Base-by-base conservation (phyloP, 2,888 invertebrate genomes). In the Chaetogeoica ovagalla region DNA sequence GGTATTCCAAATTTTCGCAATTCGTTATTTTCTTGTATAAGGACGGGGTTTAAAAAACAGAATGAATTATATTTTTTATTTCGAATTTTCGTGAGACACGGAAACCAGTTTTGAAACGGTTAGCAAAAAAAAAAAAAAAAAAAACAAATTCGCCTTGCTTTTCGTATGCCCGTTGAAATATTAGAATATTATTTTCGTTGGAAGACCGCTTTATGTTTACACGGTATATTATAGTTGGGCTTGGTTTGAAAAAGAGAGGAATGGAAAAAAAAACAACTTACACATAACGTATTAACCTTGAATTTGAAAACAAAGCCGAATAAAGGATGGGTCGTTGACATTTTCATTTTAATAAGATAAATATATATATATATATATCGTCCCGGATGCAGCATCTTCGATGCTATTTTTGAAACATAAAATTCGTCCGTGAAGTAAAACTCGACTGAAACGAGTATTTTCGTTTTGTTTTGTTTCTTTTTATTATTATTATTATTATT, bases 271-370 rank as follows among this genome's bases (percentile, higher is more conserved):
- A 62, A 68, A 68, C 43, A 48, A 15, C n/a, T n/a, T 15, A 13
- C 30, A 30, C 30, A 4, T 30, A 30, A 30, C 17, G 15, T 39
- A 6, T 66, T 70, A 39, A 79, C 70, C 62, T 79, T 79, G 77
- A 79, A 79, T 79, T 70, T 79, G n/a, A 60, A 79, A 70, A 63
- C 13, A n/a, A 57, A 60, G 19, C 52, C n/a, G 37, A 71, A 69
- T 75, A 75, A 57, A 30, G 23, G 60, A 62, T 62, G 48, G 70
- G 77, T 70, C 70, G 52, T 43, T 62, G 77, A 77, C 70, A 55
- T 60, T 69, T 52, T 39, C 37, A 70, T 52, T 70, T 62, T 7
- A 43, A 30, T 30, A 43, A 43, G 43, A 43, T 43, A 43, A 43
- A 43, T 9, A 43, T 9, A 43, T 9, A 43, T 70, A 19, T 39